phyloP scores from a whole-genome alignment of 2,113 vertebrate species.

The Calyptomena viridis region DNA sequence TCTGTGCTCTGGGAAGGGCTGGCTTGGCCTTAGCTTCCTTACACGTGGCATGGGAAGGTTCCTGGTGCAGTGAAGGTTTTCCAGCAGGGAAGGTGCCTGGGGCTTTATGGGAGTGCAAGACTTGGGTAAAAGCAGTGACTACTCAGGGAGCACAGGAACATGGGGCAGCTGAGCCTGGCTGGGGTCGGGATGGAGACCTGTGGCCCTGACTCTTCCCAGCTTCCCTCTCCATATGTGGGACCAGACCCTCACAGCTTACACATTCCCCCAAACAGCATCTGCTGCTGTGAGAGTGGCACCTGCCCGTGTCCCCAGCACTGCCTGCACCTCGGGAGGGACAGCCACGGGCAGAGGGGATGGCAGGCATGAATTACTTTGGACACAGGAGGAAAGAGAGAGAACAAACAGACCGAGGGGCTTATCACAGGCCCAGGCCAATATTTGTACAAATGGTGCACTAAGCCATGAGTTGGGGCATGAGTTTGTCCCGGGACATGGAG shows the following conservation, averaged over 20 bases:
- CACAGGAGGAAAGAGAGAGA: rapidly evolving
- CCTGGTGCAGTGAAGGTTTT: rapidly evolving
- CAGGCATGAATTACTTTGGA: neutral
- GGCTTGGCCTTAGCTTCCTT: neutral
- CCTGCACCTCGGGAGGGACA: neutral
- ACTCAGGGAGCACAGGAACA: rapidly evolving
- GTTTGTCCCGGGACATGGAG: neutral
- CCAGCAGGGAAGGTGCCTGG: neutral
- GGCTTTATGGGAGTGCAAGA: neutral
- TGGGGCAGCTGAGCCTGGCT: neutral
- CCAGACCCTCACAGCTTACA: neutral
- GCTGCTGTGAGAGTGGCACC: neutral
- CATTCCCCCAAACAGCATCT: neutral
- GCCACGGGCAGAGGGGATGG: neutral
- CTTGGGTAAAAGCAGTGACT: neutral
- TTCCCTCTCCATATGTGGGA: neutral
- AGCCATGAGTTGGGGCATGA: neutral
- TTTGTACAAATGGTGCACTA: neutral
- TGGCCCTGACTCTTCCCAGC: neutral
- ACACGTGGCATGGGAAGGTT: neutral
- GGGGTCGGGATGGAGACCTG: neutral
- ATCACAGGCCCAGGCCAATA: neutral
- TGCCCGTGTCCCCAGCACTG: neutral
- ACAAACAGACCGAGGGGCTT: neutral
- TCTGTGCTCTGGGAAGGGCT: neutral